Percentiles rank a stretch among this genome's conserved stretches.
phyloP scores from a whole-genome alignment of 2,888 invertebrate genomes.

The Tuberolachnus salignus region DNA sequence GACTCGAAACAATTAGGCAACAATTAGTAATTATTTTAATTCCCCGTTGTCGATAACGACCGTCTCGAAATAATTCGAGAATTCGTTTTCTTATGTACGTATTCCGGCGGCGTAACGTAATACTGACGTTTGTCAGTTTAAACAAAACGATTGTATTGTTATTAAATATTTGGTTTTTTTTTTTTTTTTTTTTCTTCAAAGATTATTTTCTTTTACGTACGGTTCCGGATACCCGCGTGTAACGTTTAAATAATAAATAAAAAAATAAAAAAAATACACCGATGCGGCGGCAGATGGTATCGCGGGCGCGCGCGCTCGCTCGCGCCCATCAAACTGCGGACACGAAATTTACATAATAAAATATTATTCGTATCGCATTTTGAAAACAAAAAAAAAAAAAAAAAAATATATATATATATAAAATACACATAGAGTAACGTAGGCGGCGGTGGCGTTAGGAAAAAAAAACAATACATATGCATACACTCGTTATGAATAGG shows the following conservation, averaged over 20 bases:
- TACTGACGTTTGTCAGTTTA: slow-evolving; percentile 10
- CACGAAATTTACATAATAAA: slow-evolving; percentile 53
- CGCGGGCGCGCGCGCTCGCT: too few relatives aligned
- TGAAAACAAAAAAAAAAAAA: slow-evolving; percentile 11
- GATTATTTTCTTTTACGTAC: slow-evolving; percentile 40
- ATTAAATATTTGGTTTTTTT: not conserved
- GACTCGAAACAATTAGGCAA: slow-evolving; percentile 40
- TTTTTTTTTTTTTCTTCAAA: slow-evolving; percentile 28
- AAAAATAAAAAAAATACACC: slow-evolving; percentile 7
- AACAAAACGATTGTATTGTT: slow-evolving; percentile 20
- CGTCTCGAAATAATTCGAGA: slow-evolving; percentile 39
- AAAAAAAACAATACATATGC: slow-evolving; percentile 14
- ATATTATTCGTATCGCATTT: slow-evolving; percentile 26
- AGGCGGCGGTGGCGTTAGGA: not conserved
- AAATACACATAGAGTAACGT: not conserved
- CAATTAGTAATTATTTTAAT: slow-evolving; percentile 56
- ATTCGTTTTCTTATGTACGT: not conserved
- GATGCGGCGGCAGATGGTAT: slow-evolving; percentile 43
- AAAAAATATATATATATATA: slow-evolving; percentile 7
- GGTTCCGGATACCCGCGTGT: slow-evolving; percentile 13
- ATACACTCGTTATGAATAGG: slow-evolving; percentile 5
- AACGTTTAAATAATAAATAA: too few relatives aligned
- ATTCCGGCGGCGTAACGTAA: not conserved
- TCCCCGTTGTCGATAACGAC: slow-evolving; percentile 33
- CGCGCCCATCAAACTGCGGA: slow-evolving; percentile 16